Percentiles rank a stretch among this genome's conserved stretches.
phyloP scores from a whole-genome alignment of 1,140 invertebrate species.

The Zaprionus ornatus region DNA sequence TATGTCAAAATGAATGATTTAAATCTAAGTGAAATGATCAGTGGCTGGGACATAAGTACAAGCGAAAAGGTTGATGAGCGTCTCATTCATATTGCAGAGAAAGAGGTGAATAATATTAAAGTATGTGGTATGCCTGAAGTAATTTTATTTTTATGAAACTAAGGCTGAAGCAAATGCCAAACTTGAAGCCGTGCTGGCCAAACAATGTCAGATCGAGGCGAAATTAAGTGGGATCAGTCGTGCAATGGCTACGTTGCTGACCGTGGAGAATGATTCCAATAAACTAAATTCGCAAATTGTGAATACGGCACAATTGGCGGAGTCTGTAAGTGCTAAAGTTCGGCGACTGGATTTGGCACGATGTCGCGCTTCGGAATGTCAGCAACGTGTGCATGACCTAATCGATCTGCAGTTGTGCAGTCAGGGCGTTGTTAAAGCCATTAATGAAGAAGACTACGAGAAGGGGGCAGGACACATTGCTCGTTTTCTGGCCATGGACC shows the following conservation, averaged over 20 bases:
- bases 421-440: slow-evolving; percentile 96
- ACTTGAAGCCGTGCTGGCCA: slow-evolving; percentile 85
- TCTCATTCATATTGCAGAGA: slow-evolving; percentile 51
- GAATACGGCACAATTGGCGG: slow-evolving; percentile 94
- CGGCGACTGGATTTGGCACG: slow-evolving; percentile 96
- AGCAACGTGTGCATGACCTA: slow-evolving; percentile 97
- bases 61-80: slow-evolving; percentile 59
- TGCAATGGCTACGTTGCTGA: slow-evolving; percentile 86
- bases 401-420: slow-evolving; percentile 98
- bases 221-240: slow-evolving; percentile 85
- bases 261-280: slow-evolving; percentile 88
- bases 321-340: slow-evolving; percentile 98
- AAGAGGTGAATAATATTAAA: slow-evolving; percentile 51
- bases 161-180: slow-evolving; percentile 85
- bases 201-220: slow-evolving; percentile 85
- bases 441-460: slow-evolving; percentile 94
- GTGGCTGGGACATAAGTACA: slow-evolving; percentile 50
- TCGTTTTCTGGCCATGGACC: slow-evolving; percentile 97
- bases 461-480: slow-evolving; percentile 98
- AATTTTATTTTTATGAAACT: neutral
- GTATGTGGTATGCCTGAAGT: neutral
- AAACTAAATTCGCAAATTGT: slow-evolving; percentile 92
- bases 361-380: slow-evolving; percentile 96
- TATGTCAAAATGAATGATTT: slow-evolving; percentile 24
- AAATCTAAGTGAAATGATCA: slow-evolving; percentile 18